Conservation (phyloP, 2,113 vertebrate species). For the Tychaedon coryphoeus region DNA sequence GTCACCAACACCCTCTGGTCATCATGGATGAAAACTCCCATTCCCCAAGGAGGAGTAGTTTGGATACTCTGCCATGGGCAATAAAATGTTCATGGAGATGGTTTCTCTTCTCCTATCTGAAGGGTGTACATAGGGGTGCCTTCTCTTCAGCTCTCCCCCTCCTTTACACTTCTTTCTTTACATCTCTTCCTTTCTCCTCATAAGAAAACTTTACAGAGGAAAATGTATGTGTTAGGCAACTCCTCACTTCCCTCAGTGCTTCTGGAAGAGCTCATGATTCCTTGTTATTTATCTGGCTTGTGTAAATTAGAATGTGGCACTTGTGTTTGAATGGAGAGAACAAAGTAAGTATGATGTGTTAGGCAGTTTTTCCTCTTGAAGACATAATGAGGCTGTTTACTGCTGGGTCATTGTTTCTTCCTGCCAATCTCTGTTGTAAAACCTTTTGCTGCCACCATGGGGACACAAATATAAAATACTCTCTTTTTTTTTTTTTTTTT, state of each 20-base stretch:
- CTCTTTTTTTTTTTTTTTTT: background rate
- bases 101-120: background rate
- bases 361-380: background rate
- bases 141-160: background rate
- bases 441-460: slow-evolving; percentile 49
- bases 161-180: background rate
- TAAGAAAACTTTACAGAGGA: background rate
- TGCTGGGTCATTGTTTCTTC: background rate
- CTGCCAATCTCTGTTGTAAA: background rate
- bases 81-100: background rate
- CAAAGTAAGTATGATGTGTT: background rate
- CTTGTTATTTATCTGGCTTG: background rate
- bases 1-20: background rate
- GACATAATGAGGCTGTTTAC: background rate
- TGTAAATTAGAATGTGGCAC: background rate
- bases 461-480: slow-evolving; percentile 6
- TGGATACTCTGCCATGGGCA: background rate
- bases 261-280: background rate
- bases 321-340: background rate
- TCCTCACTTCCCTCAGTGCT: background rate
- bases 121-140: accelerated
- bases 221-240: background rate
- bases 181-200: background rate
- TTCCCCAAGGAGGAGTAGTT: background rate
- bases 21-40: background rate